Conservation (phyloP, 2,113 vertebrate genomes). For the Propithecus coquereli region DNA sequence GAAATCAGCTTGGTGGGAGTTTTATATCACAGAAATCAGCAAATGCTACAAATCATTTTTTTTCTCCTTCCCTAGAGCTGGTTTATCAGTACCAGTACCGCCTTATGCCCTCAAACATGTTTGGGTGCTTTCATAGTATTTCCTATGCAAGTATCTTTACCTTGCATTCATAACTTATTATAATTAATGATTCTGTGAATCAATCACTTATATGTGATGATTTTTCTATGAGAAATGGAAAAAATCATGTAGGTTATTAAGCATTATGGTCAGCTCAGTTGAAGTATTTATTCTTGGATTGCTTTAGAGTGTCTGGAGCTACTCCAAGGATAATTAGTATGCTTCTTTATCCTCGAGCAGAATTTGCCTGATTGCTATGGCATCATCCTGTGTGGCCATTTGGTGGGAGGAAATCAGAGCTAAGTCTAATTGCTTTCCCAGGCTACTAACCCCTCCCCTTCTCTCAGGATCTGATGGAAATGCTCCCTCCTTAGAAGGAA, state of each 20-base stretch:
- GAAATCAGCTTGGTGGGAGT: not conserved
- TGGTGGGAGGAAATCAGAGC: not conserved
- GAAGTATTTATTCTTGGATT: not conserved
- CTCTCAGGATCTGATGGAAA: not conserved
- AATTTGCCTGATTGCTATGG: not conserved
- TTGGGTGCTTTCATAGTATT: not conserved
- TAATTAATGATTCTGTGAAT: not conserved
- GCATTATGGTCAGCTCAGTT: not conserved
- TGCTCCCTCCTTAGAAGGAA: not conserved
- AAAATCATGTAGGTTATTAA: not conserved
- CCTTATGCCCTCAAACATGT: not conserved
- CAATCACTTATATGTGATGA: not conserved
- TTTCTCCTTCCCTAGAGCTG: not conserved
- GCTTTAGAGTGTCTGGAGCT: not conserved
- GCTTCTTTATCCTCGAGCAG: not conserved
- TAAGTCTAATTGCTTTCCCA: not conserved
- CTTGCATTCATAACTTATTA: not conserved
- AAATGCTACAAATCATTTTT: not conserved
- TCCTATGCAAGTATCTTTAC: not conserved
- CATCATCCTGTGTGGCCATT: not conserved
- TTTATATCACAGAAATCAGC: not conserved
- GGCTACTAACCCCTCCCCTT: not conserved
- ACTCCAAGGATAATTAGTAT: not conserved
- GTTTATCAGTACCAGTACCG: not conserved
- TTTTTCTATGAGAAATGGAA: slow-evolving; percentile 6